Evolutionary conservation across 2,888 invertebrate species (phyloP).

Genomic region (Phortica okadai): DNA sequence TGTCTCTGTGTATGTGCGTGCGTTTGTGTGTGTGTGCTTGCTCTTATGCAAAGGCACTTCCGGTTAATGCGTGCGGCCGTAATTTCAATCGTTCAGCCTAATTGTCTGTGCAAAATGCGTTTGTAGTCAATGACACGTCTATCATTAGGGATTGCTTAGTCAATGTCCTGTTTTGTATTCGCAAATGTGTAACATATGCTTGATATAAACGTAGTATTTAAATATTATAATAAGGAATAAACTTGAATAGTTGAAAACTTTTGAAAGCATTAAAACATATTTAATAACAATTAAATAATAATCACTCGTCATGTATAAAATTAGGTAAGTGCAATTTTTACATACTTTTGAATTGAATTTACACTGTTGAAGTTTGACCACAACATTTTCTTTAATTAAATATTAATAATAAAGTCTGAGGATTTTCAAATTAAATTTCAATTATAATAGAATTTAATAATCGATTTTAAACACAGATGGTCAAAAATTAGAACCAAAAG

Average conservation of each 20-base stretch:
- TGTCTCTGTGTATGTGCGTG: not conserved
- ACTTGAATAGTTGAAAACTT: not conserved
- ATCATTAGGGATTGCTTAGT: not conserved
- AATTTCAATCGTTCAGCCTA: not conserved
- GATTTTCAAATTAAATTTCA: too few relatives aligned
- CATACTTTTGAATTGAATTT: too few relatives aligned
- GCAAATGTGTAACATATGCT: constrained; percentile 12
- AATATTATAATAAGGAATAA: not conserved
- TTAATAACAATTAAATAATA: not conserved
- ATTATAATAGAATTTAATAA: too few relatives aligned
- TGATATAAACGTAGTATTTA: not conserved
- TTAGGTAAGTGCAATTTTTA: too few relatives aligned
- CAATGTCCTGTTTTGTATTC: not conserved
- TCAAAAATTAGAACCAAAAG: too few relatives aligned
- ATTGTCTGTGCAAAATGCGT: constrained; percentile 17
- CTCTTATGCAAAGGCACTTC: not conserved
- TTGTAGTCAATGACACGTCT: not conserved
- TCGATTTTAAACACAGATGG: too few relatives aligned
- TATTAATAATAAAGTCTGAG: too few relatives aligned
- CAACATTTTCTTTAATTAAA: too few relatives aligned
- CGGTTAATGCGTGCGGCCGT: constrained; percentile 6
- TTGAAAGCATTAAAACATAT: not conserved
- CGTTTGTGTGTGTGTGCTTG: not conserved
- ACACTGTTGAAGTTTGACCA: too few relatives aligned
- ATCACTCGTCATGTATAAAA: too few relatives aligned